Percentiles rank a stretch among this genome's conserved stretches.
Conservation (phyloP, 2,888 invertebrate species). For the Pseudococcus jackbeardsleyi region DNA sequence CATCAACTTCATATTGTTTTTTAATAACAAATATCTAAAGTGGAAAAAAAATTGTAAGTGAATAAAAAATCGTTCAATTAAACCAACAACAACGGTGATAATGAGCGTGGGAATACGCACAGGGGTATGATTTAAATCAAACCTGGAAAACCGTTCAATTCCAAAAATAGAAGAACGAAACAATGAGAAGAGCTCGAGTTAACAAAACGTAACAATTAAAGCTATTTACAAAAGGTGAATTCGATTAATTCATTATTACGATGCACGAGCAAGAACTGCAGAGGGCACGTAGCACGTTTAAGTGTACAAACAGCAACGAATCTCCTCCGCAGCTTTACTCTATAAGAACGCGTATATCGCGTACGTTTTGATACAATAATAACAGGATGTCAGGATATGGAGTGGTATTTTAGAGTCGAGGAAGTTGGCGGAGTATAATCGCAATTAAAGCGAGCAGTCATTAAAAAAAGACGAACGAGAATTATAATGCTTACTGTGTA, state of each 20-base stretch:
- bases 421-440: conserved; percentile 48
- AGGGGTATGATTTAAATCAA: neutral
- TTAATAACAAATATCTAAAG: neutral
- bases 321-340: neutral
- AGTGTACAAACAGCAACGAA: neutral
- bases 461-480: conserved; percentile 53
- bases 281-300: conserved; percentile 16
- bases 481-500: conserved; percentile 53
- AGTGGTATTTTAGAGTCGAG: conserved; percentile 48
- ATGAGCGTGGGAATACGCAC: conserved; percentile 38
- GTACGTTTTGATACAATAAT: conserved; percentile 36
- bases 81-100: conserved; percentile 30
- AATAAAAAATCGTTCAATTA: neutral
- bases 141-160: conserved; percentile 14
- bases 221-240: conserved; percentile 16
- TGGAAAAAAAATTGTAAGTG: neutral
- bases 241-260: conserved; percentile 49
- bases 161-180: conserved; percentile 35
- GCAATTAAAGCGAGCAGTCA: conserved; percentile 54
- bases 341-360: neutral
- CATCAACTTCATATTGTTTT: neutral
- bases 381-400: conserved; percentile 55
- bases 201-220: conserved; percentile 43
- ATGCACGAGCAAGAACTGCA: neutral
- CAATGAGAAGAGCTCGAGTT: neutral